Conservation (phyloP, 2,797 vertebrate species). For the Notoglanidium macrostoma region DNA sequence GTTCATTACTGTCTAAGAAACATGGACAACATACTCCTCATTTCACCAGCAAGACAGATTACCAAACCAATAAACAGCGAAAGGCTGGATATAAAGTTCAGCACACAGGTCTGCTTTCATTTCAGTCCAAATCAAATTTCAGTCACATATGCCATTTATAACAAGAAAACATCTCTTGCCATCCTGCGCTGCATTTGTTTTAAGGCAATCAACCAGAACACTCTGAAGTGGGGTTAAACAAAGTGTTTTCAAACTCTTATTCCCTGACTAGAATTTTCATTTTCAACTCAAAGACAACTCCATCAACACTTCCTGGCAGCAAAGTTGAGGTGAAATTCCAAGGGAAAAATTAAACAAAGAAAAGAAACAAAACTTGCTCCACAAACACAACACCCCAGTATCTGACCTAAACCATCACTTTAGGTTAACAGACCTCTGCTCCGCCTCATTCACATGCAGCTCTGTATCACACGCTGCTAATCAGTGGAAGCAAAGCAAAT, state of each 20-base stretch:
- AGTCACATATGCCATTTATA: slow-evolving; percentile 38
- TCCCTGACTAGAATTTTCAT: slow-evolving; percentile 44
- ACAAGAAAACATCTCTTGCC: slow-evolving; percentile 25
- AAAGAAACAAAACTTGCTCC: slow-evolving; percentile 53
- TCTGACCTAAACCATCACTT: slow-evolving; percentile 60
- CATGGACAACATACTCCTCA: slow-evolving; percentile 12
- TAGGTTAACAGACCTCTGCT: slow-evolving; percentile 67
- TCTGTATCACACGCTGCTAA: slow-evolving; percentile 68
- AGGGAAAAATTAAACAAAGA: slow-evolving; percentile 34
- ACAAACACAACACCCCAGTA: slow-evolving; percentile 61
- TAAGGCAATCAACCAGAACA: slow-evolving; percentile 41
- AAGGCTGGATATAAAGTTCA: slow-evolving; percentile 43
- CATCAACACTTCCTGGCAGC: slow-evolving; percentile 43
- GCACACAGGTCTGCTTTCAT: slow-evolving; percentile 37
- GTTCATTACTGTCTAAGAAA: slow-evolving; percentile 32
- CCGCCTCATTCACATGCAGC: slow-evolving; percentile 62
- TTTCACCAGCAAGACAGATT: slow-evolving; percentile 26
- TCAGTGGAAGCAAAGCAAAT: slow-evolving; percentile 63
- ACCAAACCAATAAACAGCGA: slow-evolving; percentile 4
- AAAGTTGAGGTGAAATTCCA: slow-evolving; percentile 31
- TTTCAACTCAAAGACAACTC: slow-evolving; percentile 48
- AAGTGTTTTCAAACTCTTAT: slow-evolving; percentile 48
- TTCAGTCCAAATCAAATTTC: slow-evolving; percentile 46
- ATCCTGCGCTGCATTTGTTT: slow-evolving; percentile 17
- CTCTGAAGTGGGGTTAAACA: slow-evolving; percentile 46